Evolutionary conservation across 2,888 invertebrate genomes (phyloP).

Genomic region (Drosophila suboccidentalis): DNA sequence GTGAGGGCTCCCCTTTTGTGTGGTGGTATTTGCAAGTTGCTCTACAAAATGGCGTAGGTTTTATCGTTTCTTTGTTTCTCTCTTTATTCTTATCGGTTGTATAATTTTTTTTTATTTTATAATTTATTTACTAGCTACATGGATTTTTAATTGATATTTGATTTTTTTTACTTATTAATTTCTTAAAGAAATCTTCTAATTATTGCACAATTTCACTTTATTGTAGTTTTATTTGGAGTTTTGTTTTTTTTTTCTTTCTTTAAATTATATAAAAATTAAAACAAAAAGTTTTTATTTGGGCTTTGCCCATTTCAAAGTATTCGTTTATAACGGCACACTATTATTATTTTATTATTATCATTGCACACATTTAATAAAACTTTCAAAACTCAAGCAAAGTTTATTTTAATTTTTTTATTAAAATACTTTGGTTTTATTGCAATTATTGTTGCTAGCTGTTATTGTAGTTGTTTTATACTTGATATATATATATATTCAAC

Average conservation of each 20-base stretch:
- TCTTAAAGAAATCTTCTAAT: slow-evolving; percentile 64
- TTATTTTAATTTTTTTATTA: background rate
- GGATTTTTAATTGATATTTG: slow-evolving; percentile 41
- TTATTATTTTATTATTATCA: slow-evolving; percentile 36
- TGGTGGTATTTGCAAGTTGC: slow-evolving; percentile 34
- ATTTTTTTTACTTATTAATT: slow-evolving; percentile 59
- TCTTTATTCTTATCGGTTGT: slow-evolving; percentile 25
- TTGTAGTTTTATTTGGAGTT: slow-evolving; percentile 15
- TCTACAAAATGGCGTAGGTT: slow-evolving; percentile 41
- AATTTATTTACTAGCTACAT: slow-evolving; percentile 46
- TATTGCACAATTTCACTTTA: slow-evolving; percentile 66
- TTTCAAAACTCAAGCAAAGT: slow-evolving; percentile 20
- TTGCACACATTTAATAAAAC: slow-evolving; percentile 19
- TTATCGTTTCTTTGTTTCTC: slow-evolving; percentile 17
- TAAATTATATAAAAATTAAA: slow-evolving; percentile 56
- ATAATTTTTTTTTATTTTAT: slow-evolving; percentile 28
- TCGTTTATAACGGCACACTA: slow-evolving; percentile 39
- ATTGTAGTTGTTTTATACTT: slow-evolving; percentile 16
- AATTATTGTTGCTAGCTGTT: slow-evolving; percentile 13
- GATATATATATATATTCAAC: slow-evolving; percentile 46
- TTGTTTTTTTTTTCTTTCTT: slow-evolving; percentile 7
- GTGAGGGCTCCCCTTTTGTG: slow-evolving; percentile 10
- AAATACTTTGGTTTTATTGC: slow-evolving; percentile 8
- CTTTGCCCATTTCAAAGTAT: slow-evolving; percentile 64
- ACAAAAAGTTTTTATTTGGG: slow-evolving; percentile 61